These are phyloP conservation scores for Melieria picta DNA, from an alignment of 2,888 invertebrate species.

Conservation along the genomic window DNA sequence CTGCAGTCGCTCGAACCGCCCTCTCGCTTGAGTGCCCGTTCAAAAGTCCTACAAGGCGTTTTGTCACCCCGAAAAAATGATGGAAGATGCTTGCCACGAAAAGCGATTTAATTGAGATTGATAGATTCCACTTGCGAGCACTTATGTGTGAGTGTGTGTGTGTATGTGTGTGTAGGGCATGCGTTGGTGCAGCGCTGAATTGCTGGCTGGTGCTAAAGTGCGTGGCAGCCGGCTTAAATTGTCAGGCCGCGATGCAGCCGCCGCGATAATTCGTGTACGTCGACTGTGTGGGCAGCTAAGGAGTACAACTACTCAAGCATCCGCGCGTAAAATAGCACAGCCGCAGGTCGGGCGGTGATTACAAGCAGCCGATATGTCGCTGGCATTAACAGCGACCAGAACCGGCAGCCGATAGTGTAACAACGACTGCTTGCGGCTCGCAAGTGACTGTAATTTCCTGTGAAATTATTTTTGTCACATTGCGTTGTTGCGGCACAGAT, in stretches of 20 bases:
- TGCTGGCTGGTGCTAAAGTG: not conserved
- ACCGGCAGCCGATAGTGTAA: too few relatives aligned
- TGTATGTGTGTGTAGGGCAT: not conserved
- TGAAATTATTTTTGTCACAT: conserved; percentile 26
- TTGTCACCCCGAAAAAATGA: conserved; percentile 39
- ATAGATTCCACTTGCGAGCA: conserved; percentile 25
- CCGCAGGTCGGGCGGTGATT: too few relatives aligned
- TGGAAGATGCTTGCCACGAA: conserved; percentile 36
- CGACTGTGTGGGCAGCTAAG: too few relatives aligned
- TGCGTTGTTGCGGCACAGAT: conserved; percentile 11
- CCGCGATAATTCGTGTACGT: too few relatives aligned
- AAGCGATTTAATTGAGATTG: conserved; percentile 40
- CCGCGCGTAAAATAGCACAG: too few relatives aligned
- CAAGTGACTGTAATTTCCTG: conserved; percentile 30
- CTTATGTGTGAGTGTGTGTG: not conserved
- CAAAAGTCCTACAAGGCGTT: conserved; percentile 3
- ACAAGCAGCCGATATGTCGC: too few relatives aligned
- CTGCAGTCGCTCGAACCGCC: too few relatives aligned
- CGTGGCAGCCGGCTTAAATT: not conserved
- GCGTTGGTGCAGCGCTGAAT: not conserved
- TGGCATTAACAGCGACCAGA: too few relatives aligned
- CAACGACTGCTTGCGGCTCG: not conserved
- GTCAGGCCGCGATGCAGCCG: too few relatives aligned
- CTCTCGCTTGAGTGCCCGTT: too few relatives aligned
- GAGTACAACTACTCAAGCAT: too few relatives aligned